Conservation (phyloP, 2,888 invertebrate genomes). For the Pseudanteris insignis region DNA sequence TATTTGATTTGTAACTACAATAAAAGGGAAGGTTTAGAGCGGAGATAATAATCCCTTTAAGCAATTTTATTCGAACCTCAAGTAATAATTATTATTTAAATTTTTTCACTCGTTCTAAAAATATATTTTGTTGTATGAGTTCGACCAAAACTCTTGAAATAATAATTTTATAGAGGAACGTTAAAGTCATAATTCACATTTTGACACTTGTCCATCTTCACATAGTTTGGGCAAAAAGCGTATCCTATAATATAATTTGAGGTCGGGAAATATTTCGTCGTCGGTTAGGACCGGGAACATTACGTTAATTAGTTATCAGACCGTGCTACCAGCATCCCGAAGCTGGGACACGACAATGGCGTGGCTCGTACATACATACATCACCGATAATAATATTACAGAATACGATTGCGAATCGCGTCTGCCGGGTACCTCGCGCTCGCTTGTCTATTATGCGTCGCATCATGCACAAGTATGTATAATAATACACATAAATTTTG, state of each 20-base stretch:
- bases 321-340: slow-evolving; percentile 45
- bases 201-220: slow-evolving; percentile 27
- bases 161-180: too few species aligned
- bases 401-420: slow-evolving; percentile 46
- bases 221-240: slow-evolving; percentile 20
- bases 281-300: slow-evolving; percentile 49
- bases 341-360: slow-evolving; percentile 53
- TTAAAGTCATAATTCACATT: slow-evolving; percentile 17
- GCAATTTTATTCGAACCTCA: too few species aligned
- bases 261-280: slow-evolving; percentile 47
- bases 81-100: too few species aligned
- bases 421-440: slow-evolving; percentile 39
- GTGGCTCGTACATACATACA: slow-evolving; percentile 53
- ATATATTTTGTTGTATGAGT: too few species aligned
- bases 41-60: too few species aligned
- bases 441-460: slow-evolving; percentile 42
- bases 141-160: too few species aligned
- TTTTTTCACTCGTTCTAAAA: too few species aligned
- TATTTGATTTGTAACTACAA: too few species aligned
- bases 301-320: slow-evolving; percentile 51
- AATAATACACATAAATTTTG: slow-evolving; percentile 39
- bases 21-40: too few species aligned
- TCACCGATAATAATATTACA: slow-evolving; percentile 50
- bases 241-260: slow-evolving; percentile 41
- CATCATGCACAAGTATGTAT: slow-evolving; percentile 42